Conservation (phyloP, 2,888 invertebrate genomes). For the Athalia circularis region DNA sequence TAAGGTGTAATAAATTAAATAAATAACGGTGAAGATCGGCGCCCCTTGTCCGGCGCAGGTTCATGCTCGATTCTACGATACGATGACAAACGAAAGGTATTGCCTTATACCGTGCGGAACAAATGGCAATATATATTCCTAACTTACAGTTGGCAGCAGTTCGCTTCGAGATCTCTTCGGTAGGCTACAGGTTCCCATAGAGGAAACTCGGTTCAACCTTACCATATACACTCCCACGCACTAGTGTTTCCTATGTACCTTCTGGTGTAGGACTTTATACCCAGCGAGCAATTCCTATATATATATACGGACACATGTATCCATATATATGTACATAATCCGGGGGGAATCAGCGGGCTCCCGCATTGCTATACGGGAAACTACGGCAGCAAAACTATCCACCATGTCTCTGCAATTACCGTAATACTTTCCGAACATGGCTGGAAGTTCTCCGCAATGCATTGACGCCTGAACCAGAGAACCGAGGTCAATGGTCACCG, state of each 20-base stretch:
- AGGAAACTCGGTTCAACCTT: slow-evolving; percentile 47
- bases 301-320: slow-evolving; percentile 41
- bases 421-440: slow-evolving; percentile 61
- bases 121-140: slow-evolving; percentile 70
- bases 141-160: slow-evolving; percentile 51
- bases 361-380: slow-evolving; percentile 24
- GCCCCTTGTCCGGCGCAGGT: slow-evolving; percentile 49
- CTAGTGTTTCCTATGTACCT: slow-evolving; percentile 56
- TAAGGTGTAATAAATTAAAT: slow-evolving; percentile 45
- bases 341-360: neutral
- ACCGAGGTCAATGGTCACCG: slow-evolving; percentile 44
- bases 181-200: slow-evolving; percentile 56
- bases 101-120: slow-evolving; percentile 67
- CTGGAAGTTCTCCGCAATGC: slow-evolving; percentile 54
- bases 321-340: neutral
- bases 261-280: slow-evolving; percentile 58
- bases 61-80: slow-evolving; percentile 66
- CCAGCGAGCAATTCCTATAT: slow-evolving; percentile 57
- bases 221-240: slow-evolving; percentile 68
- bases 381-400: slow-evolving; percentile 40
- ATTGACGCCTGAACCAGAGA: slow-evolving; percentile 46
- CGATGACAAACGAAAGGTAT: slow-evolving; percentile 67
- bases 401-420: slow-evolving; percentile 64
- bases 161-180: slow-evolving; percentile 52
- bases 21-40: slow-evolving; percentile 49